Base-by-base conservation (phyloP, 1,140 invertebrate species). In the Limonius californicus region DNA sequence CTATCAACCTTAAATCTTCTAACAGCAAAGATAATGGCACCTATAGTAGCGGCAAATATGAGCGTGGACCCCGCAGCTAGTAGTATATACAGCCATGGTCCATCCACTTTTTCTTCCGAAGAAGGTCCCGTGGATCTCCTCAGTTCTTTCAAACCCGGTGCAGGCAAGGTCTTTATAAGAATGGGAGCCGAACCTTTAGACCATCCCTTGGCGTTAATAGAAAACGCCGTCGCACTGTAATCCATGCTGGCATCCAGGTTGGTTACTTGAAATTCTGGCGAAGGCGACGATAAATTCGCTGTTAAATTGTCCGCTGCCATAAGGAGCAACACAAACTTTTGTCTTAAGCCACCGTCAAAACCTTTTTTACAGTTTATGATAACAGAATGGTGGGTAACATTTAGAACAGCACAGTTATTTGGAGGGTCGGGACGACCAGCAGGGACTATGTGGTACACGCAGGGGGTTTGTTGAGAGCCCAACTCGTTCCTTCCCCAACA, bases 401-500 rank as follows among this genome's bases (percentile, higher is more conserved):
- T 84, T 6, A 65, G 58, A 16, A 72, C 39, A 11, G 70, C 68
- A 70, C 83, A 84, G 59, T 77, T 79, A 35, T 76, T 71, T 3
- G 82, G 80, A 1, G 81, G 74, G 66, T 83, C 81, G 0, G 83
- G 83, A 62, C 70, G 73, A 16, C 79, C 81, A 57, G 81, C 82
- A 32, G 83, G 81, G 45, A 85, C 80, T 20, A 85, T 77, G 59
- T 83, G 81, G 68, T 81, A 84, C 11, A 80, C 74, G 70, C 83
- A 85, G 2, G 82, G 80, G 23, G 77, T 74, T 27, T 73, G 66
- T 68, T 84, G 83, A 19, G 72, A 72, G 12, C 83, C 83, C 3
- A 84, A 75, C 45, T 75, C 76, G 68, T 85, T 85, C 35, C 71
- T 73, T 0, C 78, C 83, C 80, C 81, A 84, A 65, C 84, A 85